Percentiles rank a stretch among this genome's conserved stretches.
Conservation (phyloP, 2,888 invertebrate genomes). For the Blastobasis lacticolella region DNA sequence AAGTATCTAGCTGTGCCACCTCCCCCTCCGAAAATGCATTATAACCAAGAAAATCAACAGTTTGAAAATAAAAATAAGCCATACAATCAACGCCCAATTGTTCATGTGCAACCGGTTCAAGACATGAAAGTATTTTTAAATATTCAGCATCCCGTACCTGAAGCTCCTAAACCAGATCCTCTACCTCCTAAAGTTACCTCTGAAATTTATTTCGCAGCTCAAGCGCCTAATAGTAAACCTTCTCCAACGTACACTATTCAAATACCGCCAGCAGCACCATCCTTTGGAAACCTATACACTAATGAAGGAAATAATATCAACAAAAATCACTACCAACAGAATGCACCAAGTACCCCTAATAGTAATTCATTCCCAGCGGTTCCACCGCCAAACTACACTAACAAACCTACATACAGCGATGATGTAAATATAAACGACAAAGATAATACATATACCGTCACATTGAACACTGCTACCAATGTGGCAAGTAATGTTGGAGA, state of each 20-base stretch:
- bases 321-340: constrained; percentile 14
- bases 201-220: constrained; percentile 66
- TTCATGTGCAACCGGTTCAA: constrained; percentile 60
- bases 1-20: constrained; percentile 64
- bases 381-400: constrained; percentile 31
- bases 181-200: constrained; percentile 63
- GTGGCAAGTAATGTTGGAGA: constrained; percentile 42
- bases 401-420: constrained; percentile 34
- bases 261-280: constrained; percentile 37
- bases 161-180: constrained; percentile 31
- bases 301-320: constrained; percentile 18
- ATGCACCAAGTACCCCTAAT: constrained; percentile 11
- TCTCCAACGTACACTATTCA: constrained; percentile 58
- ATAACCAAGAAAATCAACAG: constrained; percentile 15
- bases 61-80: constrained; percentile 45
- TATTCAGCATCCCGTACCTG: constrained; percentile 57
- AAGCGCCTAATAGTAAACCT: constrained; percentile 48
- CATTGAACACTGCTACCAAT: constrained; percentile 55
- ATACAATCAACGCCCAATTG: constrained; percentile 49
- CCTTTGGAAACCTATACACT: constrained; percentile 28
- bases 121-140: constrained; percentile 66
- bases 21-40: constrained; percentile 47
- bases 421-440: constrained; percentile 29
- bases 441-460: constrained; percentile 49
- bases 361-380: constrained; percentile 31